Conservation (phyloP, 1,140 invertebrate genomes). For the Leptonema lineaticorne region DNA sequence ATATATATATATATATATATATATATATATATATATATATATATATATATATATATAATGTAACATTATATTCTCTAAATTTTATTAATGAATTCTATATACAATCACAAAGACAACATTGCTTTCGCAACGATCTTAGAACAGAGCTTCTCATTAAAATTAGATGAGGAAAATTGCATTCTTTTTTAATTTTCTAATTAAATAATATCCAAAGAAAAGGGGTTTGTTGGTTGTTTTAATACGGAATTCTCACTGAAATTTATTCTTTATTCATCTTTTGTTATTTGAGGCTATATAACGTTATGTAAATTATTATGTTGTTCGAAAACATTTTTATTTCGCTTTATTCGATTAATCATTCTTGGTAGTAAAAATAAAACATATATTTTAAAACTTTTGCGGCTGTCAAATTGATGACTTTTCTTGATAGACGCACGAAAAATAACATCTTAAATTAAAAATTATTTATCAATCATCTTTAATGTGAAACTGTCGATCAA, state of each 20-base stretch:
- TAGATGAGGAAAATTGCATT: constrained; percentile 41
- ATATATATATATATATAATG: too few relatives aligned
- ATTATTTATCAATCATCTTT: constrained; percentile 24
- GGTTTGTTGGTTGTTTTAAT: neutral
- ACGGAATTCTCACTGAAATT: neutral
- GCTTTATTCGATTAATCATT: neutral
- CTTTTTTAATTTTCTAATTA: constrained; percentile 18
- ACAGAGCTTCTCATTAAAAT: constrained; percentile 32
- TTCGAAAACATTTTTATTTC: neutral
- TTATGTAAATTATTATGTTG: neutral
- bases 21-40: too few relatives aligned
- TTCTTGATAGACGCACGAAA: neutral
- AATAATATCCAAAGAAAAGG: neutral
- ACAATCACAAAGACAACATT: too few relatives aligned
- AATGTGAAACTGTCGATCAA: constrained; percentile 20
- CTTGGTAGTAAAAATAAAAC: neutral
- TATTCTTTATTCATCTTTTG: too few relatives aligned
- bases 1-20: too few relatives aligned
- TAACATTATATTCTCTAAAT: too few relatives aligned
- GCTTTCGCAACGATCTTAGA: too few relatives aligned
- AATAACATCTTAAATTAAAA: constrained; percentile 5
- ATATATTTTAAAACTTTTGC: neutral
- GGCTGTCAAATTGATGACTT: neutral
- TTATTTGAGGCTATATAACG: too few relatives aligned
- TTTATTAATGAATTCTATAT: too few relatives aligned